Evolutionary conservation across 2,797 vertebrate species (phyloP), one percentile per base, ranked within the genome.

Genomic region (Falco naumanni): DNA sequence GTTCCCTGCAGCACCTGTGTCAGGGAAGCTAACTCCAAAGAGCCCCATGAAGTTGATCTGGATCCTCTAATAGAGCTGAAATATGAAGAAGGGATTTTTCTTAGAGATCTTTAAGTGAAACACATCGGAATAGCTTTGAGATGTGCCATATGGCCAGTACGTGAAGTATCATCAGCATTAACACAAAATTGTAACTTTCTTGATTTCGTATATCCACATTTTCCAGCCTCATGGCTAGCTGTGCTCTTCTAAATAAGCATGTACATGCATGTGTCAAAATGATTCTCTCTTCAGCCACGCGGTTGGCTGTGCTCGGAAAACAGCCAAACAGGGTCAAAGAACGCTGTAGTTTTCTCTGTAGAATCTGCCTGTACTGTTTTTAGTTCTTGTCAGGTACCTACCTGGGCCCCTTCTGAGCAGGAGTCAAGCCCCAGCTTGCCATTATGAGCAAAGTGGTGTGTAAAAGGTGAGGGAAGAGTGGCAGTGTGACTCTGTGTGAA

Each of bases 401-500:
- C 18, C 33, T 10, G 22, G 59, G 21, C 24, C 13, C 18, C 10
- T 86, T 18, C 47, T 16, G n/a, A 61, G 24, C 53, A 51, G 16
- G 34, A 75, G 59, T 19, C 54, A 34, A 68, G 39, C 26, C 72
- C 37, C 43, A 61, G 0, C 10, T 53, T 71, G 28, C 34, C 24
- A 1, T 41, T 19, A 9, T 0, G 2, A 53, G 17, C n/a, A 6
- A 56, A 45, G 31, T 15, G 28, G 5, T 5, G 13, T 41, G 34
- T 61, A 9, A 48, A 53, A 57, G 77, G 41, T 0, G 0, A 72
- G 60, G 31, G 33, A 33, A 80, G 22, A 0, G 0, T 26, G 43
- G 9, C 25, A 24, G 21, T 7, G 28, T 50, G 65, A 47, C 18
- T 57, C 43, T 25, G 29, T 3, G 3, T 51, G 37, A 10, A 12